phyloP scores from a whole-genome alignment of 2,797 vertebrate species.

The Pampus argenteus region DNA sequence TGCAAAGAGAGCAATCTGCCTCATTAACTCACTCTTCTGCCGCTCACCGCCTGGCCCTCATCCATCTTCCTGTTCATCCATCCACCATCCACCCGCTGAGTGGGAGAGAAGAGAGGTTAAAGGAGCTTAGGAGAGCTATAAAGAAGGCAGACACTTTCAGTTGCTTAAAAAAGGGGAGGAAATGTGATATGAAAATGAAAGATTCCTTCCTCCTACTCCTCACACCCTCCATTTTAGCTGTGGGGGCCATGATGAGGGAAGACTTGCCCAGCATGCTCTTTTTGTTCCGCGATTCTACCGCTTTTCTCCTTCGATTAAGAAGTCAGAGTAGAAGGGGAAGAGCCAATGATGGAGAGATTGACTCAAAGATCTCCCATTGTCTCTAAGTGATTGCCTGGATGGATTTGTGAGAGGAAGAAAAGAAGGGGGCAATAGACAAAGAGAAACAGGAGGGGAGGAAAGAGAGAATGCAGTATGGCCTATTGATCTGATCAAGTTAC shows the following conservation, averaged over 20 bases:
- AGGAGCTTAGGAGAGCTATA: slow-evolving; percentile 61
- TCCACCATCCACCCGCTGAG: slow-evolving; percentile 30
- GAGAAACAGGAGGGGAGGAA: background rate
- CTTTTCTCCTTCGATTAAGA: slow-evolving; percentile 53
- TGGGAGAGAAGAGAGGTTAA: slow-evolving; percentile 46
- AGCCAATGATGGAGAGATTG: slow-evolving; percentile 35
- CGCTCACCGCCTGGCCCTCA: slow-evolving; percentile 43
- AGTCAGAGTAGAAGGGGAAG: slow-evolving; percentile 1
- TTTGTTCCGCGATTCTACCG: slow-evolving; percentile 23
- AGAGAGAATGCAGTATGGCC: slow-evolving; percentile 29
- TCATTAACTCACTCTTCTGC: slow-evolving; percentile 75
- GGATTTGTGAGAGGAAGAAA: slow-evolving; percentile 41
- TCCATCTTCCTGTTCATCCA: slow-evolving; percentile 61
- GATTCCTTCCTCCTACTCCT: slow-evolving; percentile 23
- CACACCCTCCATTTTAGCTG: slow-evolving; percentile 44
- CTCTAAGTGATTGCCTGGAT: slow-evolving; percentile 40
- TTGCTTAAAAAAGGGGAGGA: slow-evolving; percentile 44
- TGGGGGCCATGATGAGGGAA: slow-evolving; percentile 29
- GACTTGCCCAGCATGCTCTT: slow-evolving; percentile 11
- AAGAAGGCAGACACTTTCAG: slow-evolving; percentile 50
- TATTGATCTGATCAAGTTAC: slow-evolving; percentile 61
- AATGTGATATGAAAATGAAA: slow-evolving; percentile 51
- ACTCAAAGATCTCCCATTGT: slow-evolving; percentile 38
- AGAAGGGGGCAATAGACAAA: background rate
- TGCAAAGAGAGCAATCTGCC: slow-evolving; percentile 70